These are phyloP conservation scores for Falco cherrug DNA, from an alignment of 2,797 vertebrate genomes.

Conservation along the genomic window DNA sequence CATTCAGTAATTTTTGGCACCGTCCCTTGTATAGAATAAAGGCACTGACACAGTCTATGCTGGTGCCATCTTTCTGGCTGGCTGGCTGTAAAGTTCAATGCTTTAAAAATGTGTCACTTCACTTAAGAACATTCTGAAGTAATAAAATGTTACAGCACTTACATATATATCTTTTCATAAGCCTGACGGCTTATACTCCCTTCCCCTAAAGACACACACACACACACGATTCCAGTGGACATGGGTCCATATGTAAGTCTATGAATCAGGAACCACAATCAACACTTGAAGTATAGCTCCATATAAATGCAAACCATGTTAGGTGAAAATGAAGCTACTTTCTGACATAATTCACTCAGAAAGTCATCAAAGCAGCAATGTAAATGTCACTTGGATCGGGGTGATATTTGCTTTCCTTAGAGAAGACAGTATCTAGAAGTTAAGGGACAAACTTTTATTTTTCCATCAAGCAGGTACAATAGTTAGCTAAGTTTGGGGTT, in stretches of 20 bases:
- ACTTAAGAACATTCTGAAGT: background rate
- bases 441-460: background rate
- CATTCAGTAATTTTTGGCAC: background rate
- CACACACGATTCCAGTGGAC: background rate
- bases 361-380: background rate
- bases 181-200: background rate
- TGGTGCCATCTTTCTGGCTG: background rate
- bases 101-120: background rate
- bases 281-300: background rate
- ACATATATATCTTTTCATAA: background rate
- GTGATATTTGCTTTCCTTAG: background rate
- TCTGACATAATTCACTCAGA: background rate
- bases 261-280: background rate
- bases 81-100: background rate
- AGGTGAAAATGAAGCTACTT: background rate
- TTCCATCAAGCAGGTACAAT: background rate
- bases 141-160: background rate
- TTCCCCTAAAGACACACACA: background rate
- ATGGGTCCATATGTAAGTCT: background rate
- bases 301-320: background rate
- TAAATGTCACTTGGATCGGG: background rate
- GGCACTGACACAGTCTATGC: background rate
- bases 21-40: background rate
- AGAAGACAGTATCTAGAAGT: background rate
- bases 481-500: background rate